Conservation (phyloP, 2,113 vertebrate genomes). For the Saguinus midas region DNA sequence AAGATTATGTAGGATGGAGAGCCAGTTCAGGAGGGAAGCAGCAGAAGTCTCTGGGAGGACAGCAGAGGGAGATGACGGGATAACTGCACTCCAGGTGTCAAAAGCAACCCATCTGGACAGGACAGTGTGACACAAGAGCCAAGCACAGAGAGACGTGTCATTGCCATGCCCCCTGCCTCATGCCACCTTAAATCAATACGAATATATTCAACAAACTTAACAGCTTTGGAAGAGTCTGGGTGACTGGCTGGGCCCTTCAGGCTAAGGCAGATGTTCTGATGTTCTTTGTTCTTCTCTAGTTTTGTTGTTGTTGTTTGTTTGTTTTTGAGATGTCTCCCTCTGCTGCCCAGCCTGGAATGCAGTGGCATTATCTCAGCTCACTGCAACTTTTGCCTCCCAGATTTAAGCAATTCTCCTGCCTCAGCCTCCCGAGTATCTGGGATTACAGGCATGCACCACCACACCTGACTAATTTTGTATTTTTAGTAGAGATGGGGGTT, state of each 20-base stretch:
- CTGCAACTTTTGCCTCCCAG: no score
- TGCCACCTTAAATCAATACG: neutral
- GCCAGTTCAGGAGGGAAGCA: neutral
- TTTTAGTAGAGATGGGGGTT: no score
- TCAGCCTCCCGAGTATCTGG: no score
- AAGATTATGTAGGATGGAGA: neutral
- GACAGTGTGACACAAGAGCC: neutral
- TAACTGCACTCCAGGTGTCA: neutral
- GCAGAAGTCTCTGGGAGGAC: neutral
- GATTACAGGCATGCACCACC: no score
- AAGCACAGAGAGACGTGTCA: neutral
- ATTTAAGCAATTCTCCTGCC: no score
- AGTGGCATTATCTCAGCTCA: no score
- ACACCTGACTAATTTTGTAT: no score
- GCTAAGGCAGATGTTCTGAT: neutral
- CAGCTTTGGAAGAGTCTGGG: neutral
- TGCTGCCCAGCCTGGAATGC: no score
- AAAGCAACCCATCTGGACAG: neutral
- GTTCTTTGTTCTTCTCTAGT: no score
- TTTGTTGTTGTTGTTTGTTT: no score
- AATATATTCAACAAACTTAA: slow-evolving; percentile 5
- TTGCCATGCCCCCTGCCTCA: neutral
- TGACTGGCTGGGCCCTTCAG: neutral
- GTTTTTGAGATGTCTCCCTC: no score
- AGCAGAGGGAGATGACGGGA: neutral